A percentile compares a stretch with the other conserved stretches of the same genome.
These are phyloP conservation scores for Eurytoma californica DNA, from an alignment of 2,888 invertebrate species.

Conservation along the genomic window DNA sequence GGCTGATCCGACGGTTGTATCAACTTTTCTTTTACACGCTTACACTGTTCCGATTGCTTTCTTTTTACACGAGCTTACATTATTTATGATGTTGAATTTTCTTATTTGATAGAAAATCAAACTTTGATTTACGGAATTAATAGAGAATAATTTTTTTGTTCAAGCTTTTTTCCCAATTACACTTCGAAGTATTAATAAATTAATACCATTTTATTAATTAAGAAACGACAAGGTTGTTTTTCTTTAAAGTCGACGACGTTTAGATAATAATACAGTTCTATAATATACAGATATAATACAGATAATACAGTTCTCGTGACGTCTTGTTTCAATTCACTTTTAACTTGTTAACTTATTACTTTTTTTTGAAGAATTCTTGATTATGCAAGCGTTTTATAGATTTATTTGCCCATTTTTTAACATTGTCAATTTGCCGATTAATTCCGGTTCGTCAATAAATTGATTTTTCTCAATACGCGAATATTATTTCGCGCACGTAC, in stretches of 20 bases:
- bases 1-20: conserved; percentile 17
- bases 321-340: conserved; percentile 24
- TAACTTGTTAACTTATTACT: conserved; percentile 13
- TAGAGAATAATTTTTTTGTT: too few relatives aligned
- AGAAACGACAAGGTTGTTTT: conserved; percentile 46
- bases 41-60: neutral
- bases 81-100: too few relatives aligned
- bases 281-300: too few relatives aligned
- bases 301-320: conserved; percentile 43
- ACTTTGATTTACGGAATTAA: too few relatives aligned
- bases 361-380: neutral
- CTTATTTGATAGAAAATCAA: too few relatives aligned
- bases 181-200: conserved; percentile 19
- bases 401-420: neutral
- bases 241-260: conserved; percentile 42
- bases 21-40: conserved; percentile 9
- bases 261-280: too few relatives aligned
- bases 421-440: conserved; percentile 1
- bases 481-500: neutral
- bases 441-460: neutral
- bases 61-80: neutral
- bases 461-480: neutral
- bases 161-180: neutral
- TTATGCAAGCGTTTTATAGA: too few relatives aligned
- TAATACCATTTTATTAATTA: conserved; percentile 43